Evolutionary conservation across 2,113 vertebrate genomes (phyloP), one percentile per base, ranked within the genome.

Genomic region (Oreotrochilus melanogaster): DNA sequence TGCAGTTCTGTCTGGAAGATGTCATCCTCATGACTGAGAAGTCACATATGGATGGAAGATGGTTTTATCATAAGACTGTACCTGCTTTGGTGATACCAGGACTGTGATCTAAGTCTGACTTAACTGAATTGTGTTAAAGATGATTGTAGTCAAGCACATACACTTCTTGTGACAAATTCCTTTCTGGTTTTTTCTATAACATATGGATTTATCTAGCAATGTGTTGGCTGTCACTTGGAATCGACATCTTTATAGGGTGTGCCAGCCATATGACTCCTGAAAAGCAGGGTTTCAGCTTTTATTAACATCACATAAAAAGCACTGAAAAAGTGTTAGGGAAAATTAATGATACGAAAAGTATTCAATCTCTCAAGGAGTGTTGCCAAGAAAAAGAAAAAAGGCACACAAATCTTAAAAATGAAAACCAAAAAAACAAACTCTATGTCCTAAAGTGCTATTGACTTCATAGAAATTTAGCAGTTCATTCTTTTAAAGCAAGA

Each of bases 241-340:
- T 89, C 1, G 7, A 87, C 45, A 72, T 86, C 86, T 92, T 86
- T 81, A 89, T 89, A 87, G 53, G 45, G 42, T 91, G 69, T 91
- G 65, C 73, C 70, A 93, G 57, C n/a, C 66, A 48, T 81, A 80
- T 37, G 67, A 95, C 69, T 92, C 88, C 75, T 80, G 58, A 90
- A 94, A 94, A 90, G 13, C 50, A 69, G 61, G 33, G 33, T 82
- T 93, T 95, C 86, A 85, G 73, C 53, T 95, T 91, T 90, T 93
- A 89, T 95, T 92, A 89, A 48, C 69, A 72, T 95, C 86, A 71
- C n/a, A 69, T 67, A 78, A 83, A 83, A 76, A 91, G 45, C 43
- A 62, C n/a, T 89, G 79, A 89, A 80, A 92, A 74, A 56, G 71
- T 74, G 28, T 86, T 84, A 88, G 48, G 35, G 76, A 84, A 87